Conservation (phyloP, 2,888 invertebrate genomes). For the Agriopis leucophaearia region DNA sequence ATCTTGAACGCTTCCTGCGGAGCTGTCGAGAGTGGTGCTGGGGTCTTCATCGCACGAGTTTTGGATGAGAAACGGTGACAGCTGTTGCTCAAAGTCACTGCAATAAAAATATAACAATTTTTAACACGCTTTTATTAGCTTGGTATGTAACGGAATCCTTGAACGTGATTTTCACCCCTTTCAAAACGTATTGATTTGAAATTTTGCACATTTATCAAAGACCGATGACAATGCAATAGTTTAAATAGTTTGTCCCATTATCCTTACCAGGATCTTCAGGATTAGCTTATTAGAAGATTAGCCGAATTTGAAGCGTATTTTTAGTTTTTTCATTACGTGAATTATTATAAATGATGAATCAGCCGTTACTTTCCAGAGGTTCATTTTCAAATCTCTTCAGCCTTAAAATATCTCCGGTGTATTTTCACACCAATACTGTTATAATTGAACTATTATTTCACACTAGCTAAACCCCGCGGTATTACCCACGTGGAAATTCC, state of each 20-base stretch:
- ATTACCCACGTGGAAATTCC: no score
- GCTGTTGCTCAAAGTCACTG: constrained; percentile 86
- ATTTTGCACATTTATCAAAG: no score
- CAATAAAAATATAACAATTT: neutral
- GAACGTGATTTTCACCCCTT: no score
- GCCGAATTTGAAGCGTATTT: no score
- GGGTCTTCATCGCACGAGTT: constrained; percentile 76
- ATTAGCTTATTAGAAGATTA: no score
- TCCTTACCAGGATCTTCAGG: no score
- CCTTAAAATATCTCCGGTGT: neutral
- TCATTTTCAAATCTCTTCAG: neutral
- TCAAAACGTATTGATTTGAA: no score
- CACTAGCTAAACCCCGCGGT: no score
- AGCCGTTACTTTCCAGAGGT: neutral
- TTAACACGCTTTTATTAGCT: no score
- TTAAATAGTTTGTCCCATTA: no score
- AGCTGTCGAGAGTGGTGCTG: constrained; percentile 54
- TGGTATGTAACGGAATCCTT: no score
- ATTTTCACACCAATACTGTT: neutral
- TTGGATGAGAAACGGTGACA: constrained; percentile 85
- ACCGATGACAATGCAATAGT: no score
- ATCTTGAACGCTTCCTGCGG: constrained; percentile 63
- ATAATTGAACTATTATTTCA: neutral
- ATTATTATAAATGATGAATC: neutral
- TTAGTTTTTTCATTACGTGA: neutral